These are phyloP conservation scores for Megalops cyprinoides DNA, from an alignment of 2,797 vertebrate genomes.

Conservation along the genomic window DNA sequence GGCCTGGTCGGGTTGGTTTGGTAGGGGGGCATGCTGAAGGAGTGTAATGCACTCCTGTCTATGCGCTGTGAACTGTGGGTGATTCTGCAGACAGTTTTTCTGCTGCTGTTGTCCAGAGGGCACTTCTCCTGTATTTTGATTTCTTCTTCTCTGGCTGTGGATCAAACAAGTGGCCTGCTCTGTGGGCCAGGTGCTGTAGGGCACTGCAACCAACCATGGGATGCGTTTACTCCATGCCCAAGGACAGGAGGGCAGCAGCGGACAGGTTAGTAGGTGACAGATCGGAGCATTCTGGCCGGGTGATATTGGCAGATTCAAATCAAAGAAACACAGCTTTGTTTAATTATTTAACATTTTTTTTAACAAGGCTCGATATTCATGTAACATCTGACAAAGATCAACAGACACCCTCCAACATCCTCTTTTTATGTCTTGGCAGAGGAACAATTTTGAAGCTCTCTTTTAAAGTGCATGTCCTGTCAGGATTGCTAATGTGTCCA, in stretches of 20 bases:
- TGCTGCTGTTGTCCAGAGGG: constrained; percentile 54
- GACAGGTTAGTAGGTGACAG: constrained; percentile 79
- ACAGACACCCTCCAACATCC: neutral
- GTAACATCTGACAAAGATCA: neutral
- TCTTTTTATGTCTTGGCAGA: neutral
- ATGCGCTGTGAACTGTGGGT: neutral
- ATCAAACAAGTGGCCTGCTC: neutral
- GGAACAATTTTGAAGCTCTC: too few relatives aligned
- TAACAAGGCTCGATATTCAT: too few relatives aligned
- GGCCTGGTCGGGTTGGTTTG: neutral
- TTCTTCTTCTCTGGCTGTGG: neutral
- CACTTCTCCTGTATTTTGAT: constrained; percentile 37
- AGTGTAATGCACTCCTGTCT: neutral
- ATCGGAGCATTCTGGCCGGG: neutral
- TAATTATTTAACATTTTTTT: too few relatives aligned
- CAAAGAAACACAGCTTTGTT: too few relatives aligned
- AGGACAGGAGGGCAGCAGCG: constrained; percentile 71
- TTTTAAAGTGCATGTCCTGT: neutral
- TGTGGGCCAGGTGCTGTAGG: constrained; percentile 33
- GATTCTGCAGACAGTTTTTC: neutral
- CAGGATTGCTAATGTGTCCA: neutral
- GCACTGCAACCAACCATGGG: constrained; percentile 78
- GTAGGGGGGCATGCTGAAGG: too few relatives aligned
- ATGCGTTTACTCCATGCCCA: constrained; percentile 84
- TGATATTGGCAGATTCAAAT: too few relatives aligned